Evolutionary conservation across 1,140 invertebrate genomes (phyloP).

Genomic region (Zaprionus vittiger): DNA sequence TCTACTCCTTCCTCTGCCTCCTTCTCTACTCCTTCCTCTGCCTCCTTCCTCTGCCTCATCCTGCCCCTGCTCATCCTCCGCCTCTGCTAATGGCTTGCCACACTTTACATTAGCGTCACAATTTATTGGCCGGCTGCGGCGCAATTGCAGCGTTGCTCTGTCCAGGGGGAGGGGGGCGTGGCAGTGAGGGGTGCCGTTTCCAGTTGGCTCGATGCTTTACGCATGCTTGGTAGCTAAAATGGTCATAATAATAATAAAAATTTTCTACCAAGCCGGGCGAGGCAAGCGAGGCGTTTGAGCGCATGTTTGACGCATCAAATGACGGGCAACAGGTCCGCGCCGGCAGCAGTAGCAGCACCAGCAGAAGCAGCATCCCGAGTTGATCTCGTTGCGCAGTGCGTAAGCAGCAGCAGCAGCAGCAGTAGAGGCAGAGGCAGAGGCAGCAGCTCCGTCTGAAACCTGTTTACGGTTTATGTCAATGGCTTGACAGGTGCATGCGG

Average conservation of each 20-base stretch:
- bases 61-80: slow-evolving; percentile 3
- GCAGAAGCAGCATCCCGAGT: slow-evolving; percentile 46
- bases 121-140: slow-evolving; percentile 70
- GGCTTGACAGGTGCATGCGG: slow-evolving; percentile 76
- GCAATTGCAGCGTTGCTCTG: slow-evolving; percentile 43
- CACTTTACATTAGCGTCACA: slow-evolving; percentile 82
- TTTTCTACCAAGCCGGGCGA: slow-evolving; percentile 57
- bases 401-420: slow-evolving; percentile 55
- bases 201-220: slow-evolving; percentile 65
- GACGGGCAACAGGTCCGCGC: slow-evolving; percentile 66
- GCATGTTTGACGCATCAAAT: slow-evolving; percentile 78
- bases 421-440: slow-evolving; percentile 1
- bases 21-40: slow-evolving; percentile 9
- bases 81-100: slow-evolving; percentile 75
- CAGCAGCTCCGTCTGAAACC: slow-evolving; percentile 42
- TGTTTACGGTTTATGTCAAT: slow-evolving; percentile 80
- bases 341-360: slow-evolving; percentile 43
- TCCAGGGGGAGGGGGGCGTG: slow-evolving; percentile 20
- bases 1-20: slow-evolving; percentile 36
- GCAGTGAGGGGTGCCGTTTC: slow-evolving; percentile 29
- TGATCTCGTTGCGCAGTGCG: slow-evolving; percentile 66
- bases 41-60: not conserved
- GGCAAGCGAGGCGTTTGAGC: slow-evolving; percentile 71
- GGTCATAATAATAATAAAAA: slow-evolving; percentile 82
- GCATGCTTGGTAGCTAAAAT: slow-evolving; percentile 78